A percentile compares a stretch with the other conserved stretches of the same genome.
Conservation (phyloP, 2,888 invertebrate genomes). For the Tetheella fluctuosa region DNA sequence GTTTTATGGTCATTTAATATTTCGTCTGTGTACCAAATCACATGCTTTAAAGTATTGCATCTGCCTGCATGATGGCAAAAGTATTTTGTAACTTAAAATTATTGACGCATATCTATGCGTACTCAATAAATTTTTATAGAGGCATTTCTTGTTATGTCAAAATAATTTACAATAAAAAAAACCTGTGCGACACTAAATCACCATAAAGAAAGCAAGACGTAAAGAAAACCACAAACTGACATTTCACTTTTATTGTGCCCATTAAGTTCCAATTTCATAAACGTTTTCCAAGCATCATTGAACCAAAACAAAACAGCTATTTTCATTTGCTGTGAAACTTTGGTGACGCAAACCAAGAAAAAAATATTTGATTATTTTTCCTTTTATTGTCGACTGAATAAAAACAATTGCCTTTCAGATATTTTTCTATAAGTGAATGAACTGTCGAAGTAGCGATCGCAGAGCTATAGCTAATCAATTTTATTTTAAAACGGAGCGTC, state of each 20-base stretch:
- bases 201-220: too few relatives aligned
- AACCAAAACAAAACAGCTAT: constrained; percentile 17
- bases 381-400: constrained; percentile 20
- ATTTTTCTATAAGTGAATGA: constrained; percentile 13
- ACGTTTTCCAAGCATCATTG: constrained; percentile 18
- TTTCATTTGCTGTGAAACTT: constrained; percentile 13
- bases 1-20: too few relatives aligned
- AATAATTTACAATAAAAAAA: too few relatives aligned
- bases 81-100: too few relatives aligned
- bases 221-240: too few relatives aligned
- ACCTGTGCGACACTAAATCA: too few relatives aligned
- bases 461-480: constrained; percentile 21
- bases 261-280: not conserved
- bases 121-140: too few relatives aligned
- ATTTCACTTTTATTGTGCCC: not conserved
- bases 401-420: constrained; percentile 21
- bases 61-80: too few relatives aligned
- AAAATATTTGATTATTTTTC: constrained; percentile 1
- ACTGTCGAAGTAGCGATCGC: not conserved
- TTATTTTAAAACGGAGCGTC: constrained; percentile 14
- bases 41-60: too few relatives aligned
- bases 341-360: not conserved
- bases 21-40: too few relatives aligned
- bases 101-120: too few relatives aligned
- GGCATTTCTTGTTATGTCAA: too few relatives aligned